Evolutionary conservation across 2,113 vertebrate species (phyloP).

Genomic region (Larimichthys polyactis): DNA sequence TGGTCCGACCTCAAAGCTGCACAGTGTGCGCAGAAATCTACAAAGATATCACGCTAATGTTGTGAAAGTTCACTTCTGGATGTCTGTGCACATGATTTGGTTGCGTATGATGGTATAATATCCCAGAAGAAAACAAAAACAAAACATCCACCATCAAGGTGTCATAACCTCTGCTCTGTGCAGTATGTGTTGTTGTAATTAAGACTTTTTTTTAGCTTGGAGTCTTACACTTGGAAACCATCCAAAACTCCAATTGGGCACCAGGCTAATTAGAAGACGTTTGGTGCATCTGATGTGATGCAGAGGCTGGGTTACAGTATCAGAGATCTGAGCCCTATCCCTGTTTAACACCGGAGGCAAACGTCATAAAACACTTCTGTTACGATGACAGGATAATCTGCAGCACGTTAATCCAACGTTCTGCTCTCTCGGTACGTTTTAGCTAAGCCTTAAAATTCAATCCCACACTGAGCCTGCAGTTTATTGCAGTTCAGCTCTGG

Average conservation of each 20-base stretch:
- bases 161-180: not conserved
- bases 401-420: constrained; percentile 24
- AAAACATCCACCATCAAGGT: not conserved
- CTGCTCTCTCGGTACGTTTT: not conserved
- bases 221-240: not conserved
- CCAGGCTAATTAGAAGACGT: constrained; percentile 11
- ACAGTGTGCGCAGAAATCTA: not conserved
- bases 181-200: constrained; percentile 7
- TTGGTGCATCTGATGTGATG: constrained; percentile 15
- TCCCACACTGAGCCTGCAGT: constrained; percentile 32
- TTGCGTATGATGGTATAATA: not conserved
- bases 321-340: constrained; percentile 4
- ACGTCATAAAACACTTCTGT: constrained; percentile 20
- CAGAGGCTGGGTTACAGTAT: constrained; percentile 1
- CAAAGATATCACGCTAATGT: not conserved
- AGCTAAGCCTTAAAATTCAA: constrained; percentile 35
- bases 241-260: not conserved
- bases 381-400: constrained; percentile 36
- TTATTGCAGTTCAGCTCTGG: constrained; percentile 33
- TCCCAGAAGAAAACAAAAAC: not conserved
- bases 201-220: no score
- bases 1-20: not conserved
- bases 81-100: not conserved
- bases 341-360: not conserved
- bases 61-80: not conserved